Conservation (phyloP, 2,888 invertebrate genomes). For the Xylota segnis region DNA sequence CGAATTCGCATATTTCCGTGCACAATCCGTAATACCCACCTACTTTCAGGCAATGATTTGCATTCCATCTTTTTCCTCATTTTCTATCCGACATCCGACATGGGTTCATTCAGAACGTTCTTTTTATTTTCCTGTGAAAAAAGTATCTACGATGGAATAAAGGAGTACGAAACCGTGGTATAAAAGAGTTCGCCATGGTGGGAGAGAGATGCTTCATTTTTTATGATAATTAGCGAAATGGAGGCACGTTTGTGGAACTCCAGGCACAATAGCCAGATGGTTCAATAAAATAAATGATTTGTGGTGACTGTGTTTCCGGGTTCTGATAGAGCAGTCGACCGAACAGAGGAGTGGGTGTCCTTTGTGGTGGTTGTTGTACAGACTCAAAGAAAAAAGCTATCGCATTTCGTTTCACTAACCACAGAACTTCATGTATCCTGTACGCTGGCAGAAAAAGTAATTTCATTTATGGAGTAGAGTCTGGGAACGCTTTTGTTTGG, state of each 20-base stretch:
- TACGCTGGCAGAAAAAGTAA: not conserved
- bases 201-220: constrained; percentile 5
- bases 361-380: not conserved
- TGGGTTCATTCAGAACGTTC: not conserved
- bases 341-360: constrained; percentile 1
- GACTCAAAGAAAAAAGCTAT: not conserved
- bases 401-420: not conserved
- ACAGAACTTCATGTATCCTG: not conserved
- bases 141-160: not conserved
- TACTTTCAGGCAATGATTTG: not conserved
- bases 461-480: not conserved
- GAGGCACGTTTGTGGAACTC: not conserved
- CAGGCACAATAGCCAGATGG: not conserved
- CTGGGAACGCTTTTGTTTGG: too few species aligned
- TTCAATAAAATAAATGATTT: constrained; percentile 14
- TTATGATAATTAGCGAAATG: constrained; percentile 34
- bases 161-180: not conserved
- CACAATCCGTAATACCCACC: constrained; percentile 15
- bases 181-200: not conserved
- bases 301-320: not conserved
- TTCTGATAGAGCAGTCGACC: not conserved
- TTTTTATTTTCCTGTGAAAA: not conserved
- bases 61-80: not conserved
- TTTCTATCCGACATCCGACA: not conserved
- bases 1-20: constrained; percentile 47